A percentile compares a stretch with the other conserved stretches of the same genome.
These are phyloP conservation scores for Coelopa frigida DNA, from an alignment of 1,140 invertebrate species.

Conservation along the genomic window DNA sequence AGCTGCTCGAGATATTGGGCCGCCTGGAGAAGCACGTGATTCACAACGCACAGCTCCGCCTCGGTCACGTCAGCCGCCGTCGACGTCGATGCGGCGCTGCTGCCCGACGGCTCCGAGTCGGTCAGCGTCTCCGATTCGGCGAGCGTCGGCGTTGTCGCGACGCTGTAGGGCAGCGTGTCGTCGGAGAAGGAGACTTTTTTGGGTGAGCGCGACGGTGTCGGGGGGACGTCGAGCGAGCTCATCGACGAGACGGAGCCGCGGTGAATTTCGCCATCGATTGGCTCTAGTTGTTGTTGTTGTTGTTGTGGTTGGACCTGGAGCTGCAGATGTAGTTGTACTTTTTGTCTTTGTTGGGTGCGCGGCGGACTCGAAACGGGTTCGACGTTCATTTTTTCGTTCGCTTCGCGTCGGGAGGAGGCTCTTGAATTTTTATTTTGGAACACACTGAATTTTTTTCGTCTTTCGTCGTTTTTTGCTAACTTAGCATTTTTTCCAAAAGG, in stretches of 20 bases:
- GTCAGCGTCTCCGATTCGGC: too few species aligned
- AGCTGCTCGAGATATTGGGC: constrained; percentile 38
- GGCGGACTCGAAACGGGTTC: too few species aligned
- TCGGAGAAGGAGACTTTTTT: constrained; percentile 43
- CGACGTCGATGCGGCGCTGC: background rate
- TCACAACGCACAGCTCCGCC: constrained; percentile 24
- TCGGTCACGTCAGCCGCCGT: constrained; percentile 5
- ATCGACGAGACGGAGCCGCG: constrained; percentile 40
- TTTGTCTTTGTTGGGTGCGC: constrained; percentile 10
- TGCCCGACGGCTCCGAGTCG: background rate
- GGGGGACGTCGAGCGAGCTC: constrained; percentile 34
- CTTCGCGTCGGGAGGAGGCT: too few species aligned
- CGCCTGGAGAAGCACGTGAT: constrained; percentile 37
- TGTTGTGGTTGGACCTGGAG: too few species aligned
- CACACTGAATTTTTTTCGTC: background rate
- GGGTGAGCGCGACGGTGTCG: constrained; percentile 37
- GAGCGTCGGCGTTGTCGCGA: background rate
- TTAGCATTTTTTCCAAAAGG: background rate
- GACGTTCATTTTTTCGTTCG: too few species aligned
- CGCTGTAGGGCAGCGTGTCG: constrained; percentile 21
- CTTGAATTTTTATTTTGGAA: too few species aligned
- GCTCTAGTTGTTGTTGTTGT: constrained; percentile 2
- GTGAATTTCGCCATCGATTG: constrained; percentile 21
- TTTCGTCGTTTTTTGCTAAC: background rate
- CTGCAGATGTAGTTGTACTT: too few species aligned